A percentile compares a stretch with the other conserved stretches of the same genome.
phyloP scores from a whole-genome alignment of 2,113 vertebrate species.

The Leptocoma aspasia region DNA sequence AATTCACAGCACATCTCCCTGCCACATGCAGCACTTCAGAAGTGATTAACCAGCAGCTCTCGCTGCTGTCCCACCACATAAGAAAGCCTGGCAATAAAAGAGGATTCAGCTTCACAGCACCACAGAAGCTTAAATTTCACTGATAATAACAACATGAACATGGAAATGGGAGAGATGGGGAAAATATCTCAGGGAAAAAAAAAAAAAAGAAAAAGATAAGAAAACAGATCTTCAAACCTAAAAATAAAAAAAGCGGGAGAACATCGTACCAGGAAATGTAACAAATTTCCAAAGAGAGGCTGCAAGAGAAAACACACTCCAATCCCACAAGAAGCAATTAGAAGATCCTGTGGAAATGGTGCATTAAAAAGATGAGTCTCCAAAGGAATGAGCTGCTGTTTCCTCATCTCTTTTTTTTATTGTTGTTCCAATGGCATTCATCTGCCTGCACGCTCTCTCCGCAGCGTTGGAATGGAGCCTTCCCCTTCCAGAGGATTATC shows the following conservation, averaged over 20 bases:
- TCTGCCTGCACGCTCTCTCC: neutral
- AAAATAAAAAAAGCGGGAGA: neutral
- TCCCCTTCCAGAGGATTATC: neutral
- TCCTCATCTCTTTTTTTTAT: neutral
- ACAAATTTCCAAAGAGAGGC: neutral
- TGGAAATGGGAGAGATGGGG: neutral
- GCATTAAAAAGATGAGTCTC: constrained; percentile 52
- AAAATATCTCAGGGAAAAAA: neutral
- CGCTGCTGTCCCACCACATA: neutral
- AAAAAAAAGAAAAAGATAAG: neutral
- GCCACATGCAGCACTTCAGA: neutral
- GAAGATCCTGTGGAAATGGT: constrained; percentile 39
- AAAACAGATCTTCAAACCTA: neutral
- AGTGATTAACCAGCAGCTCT: constrained; percentile 7
- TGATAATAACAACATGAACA: neutral
- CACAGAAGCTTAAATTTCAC: neutral
- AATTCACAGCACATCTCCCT: neutral
- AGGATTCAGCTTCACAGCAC: neutral
- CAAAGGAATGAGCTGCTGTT: neutral
- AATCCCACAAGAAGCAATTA: constrained; percentile 59
- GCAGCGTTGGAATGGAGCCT: neutral
- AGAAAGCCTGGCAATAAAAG: neutral
- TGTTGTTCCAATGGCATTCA: neutral
- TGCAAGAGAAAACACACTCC: neutral
- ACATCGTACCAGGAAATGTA: neutral